Percentiles rank a stretch among this genome's conserved stretches.
Conservation (phyloP, 2,888 invertebrate genomes). For the Bellardia pandia region DNA sequence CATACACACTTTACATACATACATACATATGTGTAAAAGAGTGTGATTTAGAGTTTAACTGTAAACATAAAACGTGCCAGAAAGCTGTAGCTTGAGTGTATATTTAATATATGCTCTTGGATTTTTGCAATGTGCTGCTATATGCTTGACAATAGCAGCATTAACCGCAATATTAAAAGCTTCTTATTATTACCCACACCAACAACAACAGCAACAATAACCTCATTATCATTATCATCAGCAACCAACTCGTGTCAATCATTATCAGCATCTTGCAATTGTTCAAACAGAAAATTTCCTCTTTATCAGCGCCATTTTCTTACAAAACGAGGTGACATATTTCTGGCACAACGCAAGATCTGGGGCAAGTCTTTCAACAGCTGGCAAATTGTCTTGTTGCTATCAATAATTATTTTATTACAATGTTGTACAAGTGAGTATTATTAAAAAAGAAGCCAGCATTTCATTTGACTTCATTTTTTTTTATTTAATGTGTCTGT, state of each 20-base stretch:
- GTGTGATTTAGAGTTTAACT: not conserved
- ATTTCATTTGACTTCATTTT: not conserved
- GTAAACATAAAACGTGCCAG: not conserved
- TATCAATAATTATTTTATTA: conserved; percentile 83
- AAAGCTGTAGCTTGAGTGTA: conserved; percentile 42
- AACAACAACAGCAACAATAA: conserved; percentile 18
- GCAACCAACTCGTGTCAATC: not conserved
- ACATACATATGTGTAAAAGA: not conserved
- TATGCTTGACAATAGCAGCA: conserved; percentile 72
- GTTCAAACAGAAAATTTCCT: conserved; percentile 32
- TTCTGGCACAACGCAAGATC: conserved; percentile 21
- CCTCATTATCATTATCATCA: conserved; percentile 20
- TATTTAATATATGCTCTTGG: conserved; percentile 60
- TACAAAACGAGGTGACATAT: conserved; percentile 11
- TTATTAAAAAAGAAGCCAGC: conserved; percentile 58
- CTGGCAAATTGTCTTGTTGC: conserved; percentile 82
- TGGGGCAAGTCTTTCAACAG: conserved; percentile 75
- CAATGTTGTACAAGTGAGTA: conserved; percentile 83
- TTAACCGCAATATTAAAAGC: conserved; percentile 71
- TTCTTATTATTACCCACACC: conserved; percentile 45
- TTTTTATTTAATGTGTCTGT: not conserved
- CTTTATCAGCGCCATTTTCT: conserved; percentile 24
- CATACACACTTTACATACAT: too few relatives aligned
- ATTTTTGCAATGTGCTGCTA: conserved; percentile 70
- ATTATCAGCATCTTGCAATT: conserved; percentile 48